Evolutionary conservation across 1,140 invertebrate genomes (phyloP).

Genomic region (Pectinophora gossypiella): DNA sequence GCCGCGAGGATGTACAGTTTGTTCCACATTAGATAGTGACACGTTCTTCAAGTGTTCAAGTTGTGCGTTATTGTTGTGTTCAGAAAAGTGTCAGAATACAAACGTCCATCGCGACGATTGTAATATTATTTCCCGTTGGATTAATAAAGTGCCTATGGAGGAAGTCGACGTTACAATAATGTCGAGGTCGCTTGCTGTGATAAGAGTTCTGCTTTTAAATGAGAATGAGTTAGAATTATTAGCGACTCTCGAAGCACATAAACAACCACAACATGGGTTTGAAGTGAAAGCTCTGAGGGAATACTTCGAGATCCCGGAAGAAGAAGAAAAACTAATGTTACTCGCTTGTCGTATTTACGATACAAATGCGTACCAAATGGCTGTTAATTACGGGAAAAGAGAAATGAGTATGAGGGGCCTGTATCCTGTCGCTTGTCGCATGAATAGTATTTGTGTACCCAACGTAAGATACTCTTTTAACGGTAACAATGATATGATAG

Average conservation of each 20-base stretch:
- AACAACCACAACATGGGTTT: conserved; percentile 69
- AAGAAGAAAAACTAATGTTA: conserved; percentile 79
- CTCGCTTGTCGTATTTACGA: conserved; percentile 80
- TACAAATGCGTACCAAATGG: conserved; percentile 85
- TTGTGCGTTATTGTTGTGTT: conserved; percentile 79
- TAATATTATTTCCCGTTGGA: conserved; percentile 73
- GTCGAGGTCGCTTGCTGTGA: conserved; percentile 75
- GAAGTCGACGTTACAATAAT: conserved; percentile 70
- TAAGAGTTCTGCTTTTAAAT: conserved; percentile 77
- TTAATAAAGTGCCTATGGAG: conserved; percentile 67
- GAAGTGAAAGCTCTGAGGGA: conserved; percentile 78
- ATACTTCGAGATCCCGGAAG: conserved; percentile 74
- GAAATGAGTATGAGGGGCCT: conserved; percentile 80
- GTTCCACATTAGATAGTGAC: conserved; percentile 68
- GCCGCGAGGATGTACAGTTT: conserved; percentile 75
- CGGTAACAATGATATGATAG: conserved; percentile 76
- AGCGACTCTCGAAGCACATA: conserved; percentile 75
- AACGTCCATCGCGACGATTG: conserved; percentile 77
- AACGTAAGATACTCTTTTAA: conserved; percentile 84
- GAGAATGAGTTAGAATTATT: conserved; percentile 75
- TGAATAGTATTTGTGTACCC: conserved; percentile 86
- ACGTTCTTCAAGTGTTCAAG: conserved; percentile 73
- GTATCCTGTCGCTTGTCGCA: conserved; percentile 82
- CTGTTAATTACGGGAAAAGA: conserved; percentile 58
- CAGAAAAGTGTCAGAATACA: conserved; percentile 74